Base-by-base conservation (phyloP, 2,113 vertebrate genomes). In the Mirounga angustirostris region DNA sequence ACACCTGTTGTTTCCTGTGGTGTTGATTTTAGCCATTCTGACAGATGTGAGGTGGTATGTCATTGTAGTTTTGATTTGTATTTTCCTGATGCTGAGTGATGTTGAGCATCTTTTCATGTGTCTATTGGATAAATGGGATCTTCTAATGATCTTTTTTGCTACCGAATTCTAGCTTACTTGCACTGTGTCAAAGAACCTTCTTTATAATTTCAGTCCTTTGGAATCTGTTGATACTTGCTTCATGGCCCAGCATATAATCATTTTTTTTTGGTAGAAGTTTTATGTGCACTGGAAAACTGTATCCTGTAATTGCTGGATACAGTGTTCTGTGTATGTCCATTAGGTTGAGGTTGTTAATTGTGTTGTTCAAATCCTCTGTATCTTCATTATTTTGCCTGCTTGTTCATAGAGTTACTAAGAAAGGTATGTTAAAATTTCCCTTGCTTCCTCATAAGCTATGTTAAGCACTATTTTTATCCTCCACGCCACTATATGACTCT, bases 191-290 rank as follows among this genome's bases (percentile, higher is more conserved):
- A 14, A 74, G 65, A 89, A 84, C 28, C 67, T 95, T 88, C 61
- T 71, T 40, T 28, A 61, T 88, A 67, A 21, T 71, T 81, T 89
- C 54, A 71, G 79, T 65, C 58, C 94, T 74, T 83, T 56, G 65
- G n/a, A 61, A 69, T 81, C 81, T 81, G 74, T 88, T 94, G 63
- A 71, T 81, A 88, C 74, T 67, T 81, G 24, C 61, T 46, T 92
- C 52, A 65, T 74, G n/a, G 43, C 19, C 33, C 19, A 83, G n/a
- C 43, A 52, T 40, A 30, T 69, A 36, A 22, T 73, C 43, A 4
- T 63, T 59, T 71, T 80, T 46, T 46, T 36, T 78, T 94, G 7
- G 43, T 56, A 56, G 33, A 56, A 43, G 4, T 89, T 83, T 83
- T 50, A 65, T n/a, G n/a, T 56, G n/a, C 24, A 54, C 61, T 43